These are phyloP conservation scores for Bombus turneri DNA, from an alignment of 1,140 invertebrate genomes.

Conservation along the genomic window DNA sequence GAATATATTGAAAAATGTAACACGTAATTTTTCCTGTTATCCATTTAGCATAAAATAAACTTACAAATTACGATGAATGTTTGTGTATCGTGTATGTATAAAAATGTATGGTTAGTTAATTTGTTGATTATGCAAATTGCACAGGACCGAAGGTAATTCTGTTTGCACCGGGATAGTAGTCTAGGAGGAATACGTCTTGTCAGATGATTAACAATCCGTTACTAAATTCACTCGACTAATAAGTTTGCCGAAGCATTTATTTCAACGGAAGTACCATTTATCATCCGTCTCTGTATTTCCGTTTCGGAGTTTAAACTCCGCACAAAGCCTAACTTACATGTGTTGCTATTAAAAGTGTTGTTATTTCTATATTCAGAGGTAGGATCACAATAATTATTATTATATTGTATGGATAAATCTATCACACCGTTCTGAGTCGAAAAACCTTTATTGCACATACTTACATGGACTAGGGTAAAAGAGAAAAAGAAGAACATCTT, in stretches of 20 bases:
- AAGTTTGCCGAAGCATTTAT: slow-evolving; percentile 15
- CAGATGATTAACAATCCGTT: slow-evolving; percentile 8
- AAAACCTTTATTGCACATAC: no score
- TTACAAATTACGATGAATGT: not conserved
- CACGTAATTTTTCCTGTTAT: no score
- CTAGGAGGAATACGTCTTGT: not conserved
- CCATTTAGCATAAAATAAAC: not conserved
- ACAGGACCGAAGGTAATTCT: not conserved
- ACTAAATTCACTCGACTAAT: slow-evolving; percentile 7
- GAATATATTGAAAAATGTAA: no score
- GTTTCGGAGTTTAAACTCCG: slow-evolving; percentile 4
- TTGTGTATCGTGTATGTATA: not conserved
- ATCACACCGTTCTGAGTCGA: no score
- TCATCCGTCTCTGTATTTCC: slow-evolving; percentile 3
- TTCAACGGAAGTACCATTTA: slow-evolving; percentile 6
- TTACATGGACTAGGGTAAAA: no score
- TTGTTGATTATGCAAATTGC: not conserved
- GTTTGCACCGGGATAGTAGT: not conserved
- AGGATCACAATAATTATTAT: no score
- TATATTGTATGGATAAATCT: no score
- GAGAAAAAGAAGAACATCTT: no score
- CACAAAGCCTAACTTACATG: not conserved
- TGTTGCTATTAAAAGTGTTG: not conserved
- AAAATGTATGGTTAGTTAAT: not conserved
- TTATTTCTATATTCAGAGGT: no score